Conservation (phyloP, 2,888 invertebrate genomes). For the Ametastegia equiseti region DNA sequence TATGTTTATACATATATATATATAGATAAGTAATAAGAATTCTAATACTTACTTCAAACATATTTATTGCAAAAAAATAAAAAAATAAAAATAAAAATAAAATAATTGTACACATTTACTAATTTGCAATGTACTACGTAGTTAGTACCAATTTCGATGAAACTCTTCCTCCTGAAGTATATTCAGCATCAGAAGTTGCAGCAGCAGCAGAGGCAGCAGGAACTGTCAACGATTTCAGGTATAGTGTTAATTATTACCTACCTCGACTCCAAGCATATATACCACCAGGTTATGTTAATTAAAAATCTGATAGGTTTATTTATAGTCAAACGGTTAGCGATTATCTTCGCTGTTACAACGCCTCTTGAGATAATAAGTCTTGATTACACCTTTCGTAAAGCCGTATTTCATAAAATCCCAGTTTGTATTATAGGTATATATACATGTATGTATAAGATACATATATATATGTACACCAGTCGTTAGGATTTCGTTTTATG, state of each 20-base stretch:
- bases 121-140: too few species aligned
- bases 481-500: not conserved
- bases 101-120: not conserved
- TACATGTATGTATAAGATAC: not conserved
- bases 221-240: not conserved
- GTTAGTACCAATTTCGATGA: too few species aligned
- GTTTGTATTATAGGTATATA: not conserved
- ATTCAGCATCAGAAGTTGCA: not conserved
- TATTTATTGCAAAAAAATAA: not conserved
- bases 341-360: constrained; percentile 53
- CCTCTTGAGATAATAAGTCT: constrained; percentile 61
- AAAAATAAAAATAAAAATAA: not conserved
- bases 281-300: constrained; percentile 50
- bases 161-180: too few species aligned
- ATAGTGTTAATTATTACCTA: not conserved
- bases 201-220: too few species aligned
- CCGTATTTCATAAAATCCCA: constrained; percentile 36
- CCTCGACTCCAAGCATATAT: not conserved
- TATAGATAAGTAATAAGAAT: too few species aligned
- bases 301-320: constrained; percentile 59
- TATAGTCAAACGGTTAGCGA: constrained; percentile 51
- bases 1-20: not conserved
- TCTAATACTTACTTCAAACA: too few species aligned
- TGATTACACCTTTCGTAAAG: constrained; percentile 62
- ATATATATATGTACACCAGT: not conserved